These are phyloP conservation scores for Epizoanthus illoricatus DNA, from an alignment of 92 coral and sea anemone genomes.

Conservation along the genomic window DNA sequence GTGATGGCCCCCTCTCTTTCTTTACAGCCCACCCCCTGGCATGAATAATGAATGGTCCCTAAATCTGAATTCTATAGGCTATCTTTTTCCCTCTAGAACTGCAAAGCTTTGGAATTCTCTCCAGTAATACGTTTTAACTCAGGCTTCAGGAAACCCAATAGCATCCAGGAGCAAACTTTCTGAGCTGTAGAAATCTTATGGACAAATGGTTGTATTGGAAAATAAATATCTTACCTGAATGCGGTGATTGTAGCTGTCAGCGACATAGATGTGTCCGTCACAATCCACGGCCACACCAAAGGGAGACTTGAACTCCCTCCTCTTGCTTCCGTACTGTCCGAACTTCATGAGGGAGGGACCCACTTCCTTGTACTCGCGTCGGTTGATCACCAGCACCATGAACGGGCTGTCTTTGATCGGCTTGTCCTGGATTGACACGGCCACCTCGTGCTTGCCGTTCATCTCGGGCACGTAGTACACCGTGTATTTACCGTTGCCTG, in stretches of 20 bases:
- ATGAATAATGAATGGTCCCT: no score
- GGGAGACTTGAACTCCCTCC: slow-evolving; percentile 95
- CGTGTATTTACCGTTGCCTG: slow-evolving; percentile 92
- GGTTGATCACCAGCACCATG: slow-evolving; percentile 90
- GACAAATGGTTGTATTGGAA: neutral
- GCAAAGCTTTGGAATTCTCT: no score
- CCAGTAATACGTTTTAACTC: no score
- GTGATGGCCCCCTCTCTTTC: no score
- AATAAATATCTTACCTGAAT: slow-evolving; percentile 51
- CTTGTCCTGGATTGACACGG: slow-evolving; percentile 90
- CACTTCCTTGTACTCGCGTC: slow-evolving; percentile 97
- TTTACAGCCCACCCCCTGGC: no score
- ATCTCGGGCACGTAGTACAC: slow-evolving; percentile 88
- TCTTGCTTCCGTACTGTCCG: slow-evolving; percentile 98
- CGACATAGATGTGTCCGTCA: slow-evolving; percentile 87
- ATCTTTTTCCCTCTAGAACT: no score
- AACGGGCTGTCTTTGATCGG: slow-evolving; percentile 99
- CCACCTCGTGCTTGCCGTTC: slow-evolving; percentile 85
- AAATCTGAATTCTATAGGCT: no score
- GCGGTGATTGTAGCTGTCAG: slow-evolving; percentile 98
- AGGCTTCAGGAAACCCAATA: no score
- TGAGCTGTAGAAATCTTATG: no score
- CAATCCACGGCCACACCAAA: slow-evolving; percentile 90
- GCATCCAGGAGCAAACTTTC: no score
- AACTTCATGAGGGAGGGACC: slow-evolving; percentile 93